phyloP scores from a whole-genome alignment of 2,888 invertebrate genomes.

The Drosophila affinis region DNA sequence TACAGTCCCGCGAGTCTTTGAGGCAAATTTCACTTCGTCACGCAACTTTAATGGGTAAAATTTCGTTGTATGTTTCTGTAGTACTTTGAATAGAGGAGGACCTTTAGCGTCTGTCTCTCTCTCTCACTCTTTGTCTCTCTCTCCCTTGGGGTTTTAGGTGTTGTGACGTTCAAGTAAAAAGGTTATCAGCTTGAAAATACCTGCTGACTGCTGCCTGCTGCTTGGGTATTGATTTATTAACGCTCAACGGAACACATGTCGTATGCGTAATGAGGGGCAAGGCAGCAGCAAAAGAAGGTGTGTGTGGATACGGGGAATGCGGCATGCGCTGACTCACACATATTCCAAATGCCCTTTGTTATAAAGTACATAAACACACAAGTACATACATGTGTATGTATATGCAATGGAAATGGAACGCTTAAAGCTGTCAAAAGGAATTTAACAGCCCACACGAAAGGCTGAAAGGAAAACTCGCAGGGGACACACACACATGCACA shows the following conservation, averaged over 20 bases:
- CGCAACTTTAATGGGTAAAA: constrained; percentile 74
- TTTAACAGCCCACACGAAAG: constrained; percentile 53
- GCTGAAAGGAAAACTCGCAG: constrained; percentile 35
- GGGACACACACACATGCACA: constrained; percentile 24
- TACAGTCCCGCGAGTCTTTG: constrained; percentile 70
- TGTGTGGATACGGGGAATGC: background rate
- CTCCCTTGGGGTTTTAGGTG: constrained; percentile 9
- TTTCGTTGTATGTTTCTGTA: constrained; percentile 67
- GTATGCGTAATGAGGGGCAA: constrained; percentile 49
- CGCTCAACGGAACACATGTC: constrained; percentile 51
- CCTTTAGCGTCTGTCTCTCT: background rate
- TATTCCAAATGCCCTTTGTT: constrained; percentile 36
- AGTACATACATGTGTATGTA: constrained; percentile 3
- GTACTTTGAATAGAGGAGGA: constrained; percentile 2
- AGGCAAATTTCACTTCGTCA: constrained; percentile 75
- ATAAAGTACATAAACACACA: constrained; percentile 11
- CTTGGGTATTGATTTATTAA: constrained; percentile 74
- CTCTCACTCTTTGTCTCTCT: background rate
- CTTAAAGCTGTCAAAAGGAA: constrained; percentile 62
- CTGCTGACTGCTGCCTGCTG: constrained; percentile 47
- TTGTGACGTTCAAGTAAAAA: constrained; percentile 64
- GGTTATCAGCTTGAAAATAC: constrained; percentile 73
- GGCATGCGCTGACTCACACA: constrained; percentile 51
- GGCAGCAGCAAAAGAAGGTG: background rate
- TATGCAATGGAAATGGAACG: constrained; percentile 43